Evolutionary conservation across 2,797 vertebrate species (phyloP).

Genomic region (Odontamblyopus lacepedii): DNA sequence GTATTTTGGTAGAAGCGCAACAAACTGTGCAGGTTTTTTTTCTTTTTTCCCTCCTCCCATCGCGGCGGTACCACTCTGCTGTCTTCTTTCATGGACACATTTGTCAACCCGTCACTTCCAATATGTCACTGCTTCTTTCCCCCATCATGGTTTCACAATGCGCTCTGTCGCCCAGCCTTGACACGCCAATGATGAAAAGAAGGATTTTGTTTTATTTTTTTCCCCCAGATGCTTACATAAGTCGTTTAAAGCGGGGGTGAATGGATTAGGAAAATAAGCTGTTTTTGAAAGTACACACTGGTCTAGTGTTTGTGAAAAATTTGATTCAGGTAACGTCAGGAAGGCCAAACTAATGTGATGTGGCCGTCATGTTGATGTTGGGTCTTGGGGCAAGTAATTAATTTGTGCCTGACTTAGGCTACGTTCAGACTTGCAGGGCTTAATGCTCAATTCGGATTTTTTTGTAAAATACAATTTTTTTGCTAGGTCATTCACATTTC

Average conservation of each 20-base stretch:
- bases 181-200: conserved; percentile 68
- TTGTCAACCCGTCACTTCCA: conserved; percentile 81
- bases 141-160: conserved; percentile 65
- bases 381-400: background rate
- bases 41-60: conserved; percentile 48
- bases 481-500: too few relatives aligned
- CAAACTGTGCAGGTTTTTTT: conserved; percentile 28
- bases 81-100: conserved; percentile 76
- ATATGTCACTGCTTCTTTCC: conserved; percentile 73
- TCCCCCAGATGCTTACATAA: conserved; percentile 40
- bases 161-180: conserved; percentile 61
- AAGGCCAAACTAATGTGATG: background rate
- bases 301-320: background rate
- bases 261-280: conserved; percentile 16
- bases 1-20: conserved; percentile 43
- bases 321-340: background rate
- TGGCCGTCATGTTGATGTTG: background rate
- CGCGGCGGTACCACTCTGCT: conserved; percentile 39
- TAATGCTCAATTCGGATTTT: too few relatives aligned
- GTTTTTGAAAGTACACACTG: too few relatives aligned
- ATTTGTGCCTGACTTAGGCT: too few relatives aligned
- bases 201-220: conserved; percentile 22
- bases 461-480: too few relatives aligned
- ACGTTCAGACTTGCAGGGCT: too few relatives aligned
- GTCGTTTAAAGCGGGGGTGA: conserved; percentile 41